These are phyloP conservation scores for Agelaius tricolor DNA, from an alignment of 2,113 vertebrate genomes.

Conservation along the genomic window DNA sequence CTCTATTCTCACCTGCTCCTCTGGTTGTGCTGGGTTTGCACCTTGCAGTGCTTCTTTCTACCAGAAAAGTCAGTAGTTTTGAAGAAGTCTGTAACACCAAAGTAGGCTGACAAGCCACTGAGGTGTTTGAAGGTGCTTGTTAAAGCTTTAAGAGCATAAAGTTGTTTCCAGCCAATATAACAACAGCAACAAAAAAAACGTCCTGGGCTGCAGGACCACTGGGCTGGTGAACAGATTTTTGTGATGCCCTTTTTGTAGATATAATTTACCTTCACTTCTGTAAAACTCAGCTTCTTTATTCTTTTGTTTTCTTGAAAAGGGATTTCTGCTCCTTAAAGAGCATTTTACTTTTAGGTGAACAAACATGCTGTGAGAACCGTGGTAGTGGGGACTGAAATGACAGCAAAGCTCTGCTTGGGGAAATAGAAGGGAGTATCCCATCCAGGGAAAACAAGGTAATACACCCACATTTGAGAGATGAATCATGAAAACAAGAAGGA, in stretches of 20 bases:
- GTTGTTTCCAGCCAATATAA: not conserved
- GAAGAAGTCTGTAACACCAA: not conserved
- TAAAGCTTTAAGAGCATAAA: not conserved
- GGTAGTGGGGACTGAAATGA: not conserved
- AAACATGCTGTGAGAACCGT: fast-evolving
- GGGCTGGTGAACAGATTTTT: not conserved
- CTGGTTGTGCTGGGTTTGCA: not conserved
- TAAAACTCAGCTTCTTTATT: not conserved
- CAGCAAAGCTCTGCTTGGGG: not conserved
- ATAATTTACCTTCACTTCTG: not conserved
- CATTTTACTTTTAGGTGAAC: not conserved
- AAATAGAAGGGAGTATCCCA: not conserved
- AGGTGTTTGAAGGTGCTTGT: not conserved
- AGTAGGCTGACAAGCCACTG: not conserved
- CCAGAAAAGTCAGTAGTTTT: not conserved
- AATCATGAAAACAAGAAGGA: not conserved
- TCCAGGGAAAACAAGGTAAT: not conserved
- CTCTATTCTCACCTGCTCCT: not conserved
- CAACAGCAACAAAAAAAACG: not conserved
- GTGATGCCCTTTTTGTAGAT: not conserved
- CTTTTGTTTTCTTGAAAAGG: not conserved
- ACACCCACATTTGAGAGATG: not conserved
- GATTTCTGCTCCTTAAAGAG: not conserved
- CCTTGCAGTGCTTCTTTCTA: not conserved
- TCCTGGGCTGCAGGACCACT: not conserved